Evolutionary conservation across 37 sponge, comb jelly and placozoan species (phyloP).

Genomic region (Haliclona indistincta): DNA sequence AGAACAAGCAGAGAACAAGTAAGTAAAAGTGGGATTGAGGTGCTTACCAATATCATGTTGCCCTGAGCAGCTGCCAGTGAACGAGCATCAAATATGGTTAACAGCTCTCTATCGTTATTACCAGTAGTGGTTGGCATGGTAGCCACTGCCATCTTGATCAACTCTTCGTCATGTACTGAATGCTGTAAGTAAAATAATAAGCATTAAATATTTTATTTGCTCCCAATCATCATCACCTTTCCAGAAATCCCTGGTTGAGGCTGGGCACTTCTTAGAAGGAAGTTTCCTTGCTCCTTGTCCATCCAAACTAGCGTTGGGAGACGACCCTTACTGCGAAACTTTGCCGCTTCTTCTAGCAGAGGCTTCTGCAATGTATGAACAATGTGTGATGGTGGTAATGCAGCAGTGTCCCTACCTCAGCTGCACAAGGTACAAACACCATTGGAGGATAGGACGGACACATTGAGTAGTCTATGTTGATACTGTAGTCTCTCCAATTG

Average conservation of each 20-base stretch:
- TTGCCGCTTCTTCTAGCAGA: constrained; percentile 46
- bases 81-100: constrained; percentile 89
- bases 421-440: constrained; percentile 48
- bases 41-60: constrained; percentile 83
- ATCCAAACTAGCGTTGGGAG: constrained; percentile 89
- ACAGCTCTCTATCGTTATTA: constrained; percentile 50
- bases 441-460: constrained; percentile 79
- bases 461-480: constrained; percentile 63
- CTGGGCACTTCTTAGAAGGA: constrained; percentile 94
- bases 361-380: constrained; percentile 1
- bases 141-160: constrained; percentile 67
- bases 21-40: background rate
- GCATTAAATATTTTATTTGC: background rate
- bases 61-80: constrained; percentile 91
- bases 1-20: background rate
- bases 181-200: constrained; percentile 22
- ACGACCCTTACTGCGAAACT: constrained; percentile 87
- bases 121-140: no score
- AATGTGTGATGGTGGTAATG: background rate
- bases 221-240: constrained; percentile 40
- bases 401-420: constrained; percentile 18
- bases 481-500: constrained; percentile 44
- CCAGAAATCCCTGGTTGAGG: constrained; percentile 80
- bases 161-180: constrained; percentile 76
- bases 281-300: constrained; percentile 57